These are phyloP conservation scores for Drosophila eugracilis DNA, from an alignment of 1,140 invertebrate species.

Conservation along the genomic window DNA sequence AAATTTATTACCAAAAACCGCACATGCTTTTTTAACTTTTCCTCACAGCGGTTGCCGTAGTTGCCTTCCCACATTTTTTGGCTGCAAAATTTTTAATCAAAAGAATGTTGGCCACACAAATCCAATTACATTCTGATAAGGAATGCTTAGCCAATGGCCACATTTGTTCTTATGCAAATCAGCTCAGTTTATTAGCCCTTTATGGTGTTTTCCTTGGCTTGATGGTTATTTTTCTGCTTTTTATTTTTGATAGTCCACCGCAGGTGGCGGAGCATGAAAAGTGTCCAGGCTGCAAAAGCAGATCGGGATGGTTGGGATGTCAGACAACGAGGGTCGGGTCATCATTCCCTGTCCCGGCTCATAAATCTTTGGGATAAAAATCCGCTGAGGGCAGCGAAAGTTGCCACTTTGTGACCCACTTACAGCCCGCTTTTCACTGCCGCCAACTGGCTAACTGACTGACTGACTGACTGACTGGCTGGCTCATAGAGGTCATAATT, in stretches of 20 bases:
- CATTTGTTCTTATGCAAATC: constrained; percentile 78
- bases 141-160: constrained; percentile 57
- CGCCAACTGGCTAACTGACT: constrained; percentile 6
- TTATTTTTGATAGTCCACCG: constrained; percentile 47
- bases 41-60: constrained; percentile 25
- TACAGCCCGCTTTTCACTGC: constrained; percentile 10
- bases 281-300: constrained; percentile 65
- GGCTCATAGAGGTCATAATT: constrained; percentile 77
- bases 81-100: constrained; percentile 67
- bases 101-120: constrained; percentile 50
- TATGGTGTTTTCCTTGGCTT: constrained; percentile 18
- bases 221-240: constrained; percentile 3
- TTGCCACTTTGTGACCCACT: constrained; percentile 41
- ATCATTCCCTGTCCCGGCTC: constrained; percentile 77
- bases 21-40: constrained; percentile 53
- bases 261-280: constrained; percentile 79
- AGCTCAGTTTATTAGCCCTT: constrained; percentile 76
- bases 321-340: constrained; percentile 55
- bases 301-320: constrained; percentile 19
- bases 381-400: constrained; percentile 61
- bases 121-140: constrained; percentile 76
- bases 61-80: constrained; percentile 37
- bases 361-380: constrained; percentile 79
- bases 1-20: constrained; percentile 69
- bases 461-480: constrained; percentile 27